phyloP scores from a whole-genome alignment of 2,113 vertebrate species.

The Toxotes jaculatrix region DNA sequence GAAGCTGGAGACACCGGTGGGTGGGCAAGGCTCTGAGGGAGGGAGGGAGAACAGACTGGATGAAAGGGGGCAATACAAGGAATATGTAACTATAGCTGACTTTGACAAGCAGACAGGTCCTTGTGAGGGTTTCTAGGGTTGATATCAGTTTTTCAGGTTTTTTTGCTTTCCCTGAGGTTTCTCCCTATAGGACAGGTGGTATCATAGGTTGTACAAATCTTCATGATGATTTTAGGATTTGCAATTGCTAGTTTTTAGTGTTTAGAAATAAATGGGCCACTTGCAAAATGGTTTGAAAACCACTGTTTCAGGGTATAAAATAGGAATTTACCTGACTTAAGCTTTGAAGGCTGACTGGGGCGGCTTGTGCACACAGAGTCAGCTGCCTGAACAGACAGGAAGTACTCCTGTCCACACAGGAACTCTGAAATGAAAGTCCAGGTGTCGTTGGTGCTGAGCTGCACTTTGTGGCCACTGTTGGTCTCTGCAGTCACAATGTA shows the following conservation, averaged over 20 bases:
- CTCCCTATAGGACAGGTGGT: no score
- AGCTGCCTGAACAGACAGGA: conserved; percentile 75
- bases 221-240: no score
- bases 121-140: neutral
- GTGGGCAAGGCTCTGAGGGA: conserved; percentile 78
- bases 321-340: conserved; percentile 78
- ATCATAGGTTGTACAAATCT: no score
- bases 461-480: conserved; percentile 61
- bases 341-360: conserved; percentile 56
- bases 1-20: conserved; percentile 63
- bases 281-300: neutral
- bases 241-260: no score
- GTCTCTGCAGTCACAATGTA: conserved; percentile 80
- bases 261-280: neutral
- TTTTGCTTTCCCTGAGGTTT: no score
- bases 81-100: neutral
- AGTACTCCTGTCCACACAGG: conserved; percentile 82
- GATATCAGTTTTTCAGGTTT: no score
- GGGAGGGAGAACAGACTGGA: neutral
- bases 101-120: neutral
- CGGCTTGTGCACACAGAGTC: conserved; percentile 76
- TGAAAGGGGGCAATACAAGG: neutral
- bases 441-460: conserved; percentile 75
- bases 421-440: conserved; percentile 79
- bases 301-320: neutral